Conservation (phyloP, 2,888 invertebrate species). For the Zygogramma bicolorata region DNA sequence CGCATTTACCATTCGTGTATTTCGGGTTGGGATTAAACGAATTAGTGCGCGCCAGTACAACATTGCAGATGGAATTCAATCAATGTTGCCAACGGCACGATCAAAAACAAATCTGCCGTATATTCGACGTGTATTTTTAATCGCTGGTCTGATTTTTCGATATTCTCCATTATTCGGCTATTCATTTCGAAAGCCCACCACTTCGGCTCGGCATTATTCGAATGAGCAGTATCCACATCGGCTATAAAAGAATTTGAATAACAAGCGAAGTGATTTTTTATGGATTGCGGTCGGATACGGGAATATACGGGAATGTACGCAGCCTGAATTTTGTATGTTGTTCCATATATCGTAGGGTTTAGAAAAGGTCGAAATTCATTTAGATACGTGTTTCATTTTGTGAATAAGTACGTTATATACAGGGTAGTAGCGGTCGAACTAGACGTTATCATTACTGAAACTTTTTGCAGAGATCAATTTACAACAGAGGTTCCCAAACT, state of each 20-base stretch:
- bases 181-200: background rate
- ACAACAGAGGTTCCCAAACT: too few species aligned
- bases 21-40: background rate
- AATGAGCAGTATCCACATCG: background rate
- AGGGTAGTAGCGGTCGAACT: too few species aligned
- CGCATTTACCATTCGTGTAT: too few species aligned
- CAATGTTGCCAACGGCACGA: background rate
- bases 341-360: background rate
- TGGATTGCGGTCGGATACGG: background rate
- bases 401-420: too few species aligned
- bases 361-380: too few species aligned
- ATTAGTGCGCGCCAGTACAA: background rate
- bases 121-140: background rate
- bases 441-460: too few species aligned
- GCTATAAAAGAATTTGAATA: background rate
- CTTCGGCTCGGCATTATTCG: background rate
- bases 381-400: too few species aligned
- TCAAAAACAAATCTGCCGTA: background rate
- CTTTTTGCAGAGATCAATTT: too few species aligned
- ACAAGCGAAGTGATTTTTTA: background rate
- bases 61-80: background rate
- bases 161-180: background rate
- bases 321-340: too few species aligned
- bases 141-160: background rate
- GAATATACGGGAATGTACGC: too few species aligned